phyloP scores from a whole-genome alignment of 2,888 invertebrate genomes.

The Endomychus coccineus region DNA sequence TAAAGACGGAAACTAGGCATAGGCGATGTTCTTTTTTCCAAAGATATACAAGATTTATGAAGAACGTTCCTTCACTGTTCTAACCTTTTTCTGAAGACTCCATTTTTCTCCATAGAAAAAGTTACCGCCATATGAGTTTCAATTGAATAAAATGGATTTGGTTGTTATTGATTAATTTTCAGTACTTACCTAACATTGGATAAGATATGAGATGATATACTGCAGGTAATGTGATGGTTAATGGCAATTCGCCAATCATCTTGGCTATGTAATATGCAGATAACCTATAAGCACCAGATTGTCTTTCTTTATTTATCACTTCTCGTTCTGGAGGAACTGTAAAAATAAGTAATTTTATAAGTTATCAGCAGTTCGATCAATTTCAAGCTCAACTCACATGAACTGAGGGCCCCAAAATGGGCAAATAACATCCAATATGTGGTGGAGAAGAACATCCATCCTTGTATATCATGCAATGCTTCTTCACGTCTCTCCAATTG shows the following conservation, averaged over 20 bases:
- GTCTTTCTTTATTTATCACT: constrained; percentile 72
- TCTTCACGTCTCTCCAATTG: constrained; percentile 68
- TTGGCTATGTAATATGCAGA: constrained; percentile 77
- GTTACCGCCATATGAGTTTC: no score
- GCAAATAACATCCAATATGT: constrained; percentile 79
- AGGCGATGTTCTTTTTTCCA: no score
- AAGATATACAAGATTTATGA: no score
- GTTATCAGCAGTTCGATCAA: not conserved
- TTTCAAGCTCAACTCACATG: constrained; percentile 55
- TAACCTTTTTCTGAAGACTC: no score
- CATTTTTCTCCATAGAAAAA: no score
- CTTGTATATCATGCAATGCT: constrained; percentile 68
- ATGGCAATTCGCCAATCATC: constrained; percentile 71
- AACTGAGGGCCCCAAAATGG: constrained; percentile 68
- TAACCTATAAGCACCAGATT: constrained; percentile 68
- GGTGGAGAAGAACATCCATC: constrained; percentile 78
- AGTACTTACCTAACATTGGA: constrained; percentile 58
- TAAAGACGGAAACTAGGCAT: no score
- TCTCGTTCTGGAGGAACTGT: constrained; percentile 71
- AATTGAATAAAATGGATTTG: no score
- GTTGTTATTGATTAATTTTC: not conserved
- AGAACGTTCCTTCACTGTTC: no score
- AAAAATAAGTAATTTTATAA: constrained; percentile 22
- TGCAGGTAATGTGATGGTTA: constrained; percentile 66
- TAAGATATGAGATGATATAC: constrained; percentile 71